Conservation (phyloP, 2,113 vertebrate genomes). For the Thalassoma bifasciatum region DNA sequence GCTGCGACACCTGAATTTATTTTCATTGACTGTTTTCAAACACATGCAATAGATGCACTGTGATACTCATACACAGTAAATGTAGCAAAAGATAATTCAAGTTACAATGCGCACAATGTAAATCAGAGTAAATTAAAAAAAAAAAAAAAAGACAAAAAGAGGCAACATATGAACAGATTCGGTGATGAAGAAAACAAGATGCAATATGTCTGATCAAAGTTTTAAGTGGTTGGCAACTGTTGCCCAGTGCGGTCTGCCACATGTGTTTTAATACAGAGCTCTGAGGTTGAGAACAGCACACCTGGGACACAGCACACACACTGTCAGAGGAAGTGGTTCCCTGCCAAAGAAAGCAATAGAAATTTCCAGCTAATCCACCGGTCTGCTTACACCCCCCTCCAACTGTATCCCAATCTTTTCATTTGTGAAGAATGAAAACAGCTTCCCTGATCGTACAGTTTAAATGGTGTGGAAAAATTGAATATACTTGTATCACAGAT, state of each 20-base stretch:
- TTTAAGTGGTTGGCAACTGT: conserved; percentile 77
- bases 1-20: neutral
- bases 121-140: neutral
- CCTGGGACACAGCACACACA: conserved; percentile 85
- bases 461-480: conserved; percentile 67
- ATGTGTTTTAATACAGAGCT: conserved; percentile 84
- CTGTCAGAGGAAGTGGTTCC: conserved; percentile 82
- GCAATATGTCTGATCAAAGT: conserved; percentile 46
- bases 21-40: neutral
- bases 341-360: conserved; percentile 90
- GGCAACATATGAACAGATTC: conserved; percentile 44
- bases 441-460: conserved; percentile 71
- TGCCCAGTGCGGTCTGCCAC: conserved; percentile 74
- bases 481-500: conserved; percentile 27
- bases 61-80: neutral
- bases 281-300: conserved; percentile 86
- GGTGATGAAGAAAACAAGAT: conserved; percentile 40
- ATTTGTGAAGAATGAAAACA: conserved; percentile 44
- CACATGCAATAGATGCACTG: neutral
- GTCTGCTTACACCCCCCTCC: conserved; percentile 71
- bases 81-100: neutral
- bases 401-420: conserved; percentile 4
- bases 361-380: conserved; percentile 86
- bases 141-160: conserved; percentile 6
- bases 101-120: neutral